Percentiles rank a stretch among this genome's conserved stretches.
phyloP scores from a whole-genome alignment of 2,888 invertebrate genomes.

The Lottia scabra region DNA sequence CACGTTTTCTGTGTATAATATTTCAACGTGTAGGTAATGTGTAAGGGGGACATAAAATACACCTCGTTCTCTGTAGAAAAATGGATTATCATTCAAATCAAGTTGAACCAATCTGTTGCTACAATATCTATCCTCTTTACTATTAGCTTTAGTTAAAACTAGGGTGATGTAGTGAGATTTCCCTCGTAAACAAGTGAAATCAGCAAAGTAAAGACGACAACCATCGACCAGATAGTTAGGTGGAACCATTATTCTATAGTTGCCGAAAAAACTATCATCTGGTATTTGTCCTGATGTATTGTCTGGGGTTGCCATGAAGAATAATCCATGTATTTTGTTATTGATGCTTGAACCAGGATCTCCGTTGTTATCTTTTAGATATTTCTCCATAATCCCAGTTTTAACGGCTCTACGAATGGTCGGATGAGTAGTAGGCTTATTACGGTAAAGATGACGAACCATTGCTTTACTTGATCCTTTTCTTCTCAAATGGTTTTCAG shows the following conservation, averaged over 20 bases:
- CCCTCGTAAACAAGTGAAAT: not conserved
- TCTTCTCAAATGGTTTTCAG: not conserved
- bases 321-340: conserved; percentile 2
- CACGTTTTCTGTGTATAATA: conserved; percentile 11
- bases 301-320: not conserved
- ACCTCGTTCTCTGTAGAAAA: not conserved
- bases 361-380: conserved; percentile 5
- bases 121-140: conserved; percentile 6
- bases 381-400: conserved; percentile 9
- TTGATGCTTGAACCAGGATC: conserved; percentile 1
- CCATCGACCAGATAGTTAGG: not conserved
- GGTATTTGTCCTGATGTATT: not conserved
- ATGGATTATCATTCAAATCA: conserved; percentile 8
- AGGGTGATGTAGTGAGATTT: conserved; percentile 4
- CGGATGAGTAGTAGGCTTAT: conserved; percentile 5
- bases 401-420: not conserved
- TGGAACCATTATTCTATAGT: not conserved
- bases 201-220: conserved; percentile 7
- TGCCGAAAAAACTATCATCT: not conserved
- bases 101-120: not conserved
- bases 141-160: conserved; percentile 7
- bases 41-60: not conserved
- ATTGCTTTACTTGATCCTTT: not conserved
- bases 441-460: not conserved
- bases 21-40: not conserved